Percentiles rank a stretch among this genome's conserved stretches.
Evolutionary conservation across 2,797 vertebrate species (phyloP).

Genomic region (Nannoperca obscura): DNA sequence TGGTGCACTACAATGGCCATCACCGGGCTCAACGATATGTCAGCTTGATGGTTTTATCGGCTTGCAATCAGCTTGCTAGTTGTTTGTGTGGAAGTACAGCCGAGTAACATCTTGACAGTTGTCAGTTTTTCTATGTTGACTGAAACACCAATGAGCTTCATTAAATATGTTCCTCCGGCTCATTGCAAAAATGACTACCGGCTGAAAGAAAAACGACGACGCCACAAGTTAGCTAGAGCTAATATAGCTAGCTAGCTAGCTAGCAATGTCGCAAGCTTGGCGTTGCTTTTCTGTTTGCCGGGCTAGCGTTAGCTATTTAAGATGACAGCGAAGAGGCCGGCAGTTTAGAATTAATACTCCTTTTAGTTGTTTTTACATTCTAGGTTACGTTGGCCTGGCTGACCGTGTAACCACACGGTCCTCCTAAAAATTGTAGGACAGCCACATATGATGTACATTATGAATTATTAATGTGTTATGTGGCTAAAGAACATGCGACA

Average conservation of each 20-base stretch:
- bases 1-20: constrained; percentile 35
- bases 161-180: neutral
- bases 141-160: fast-evolving
- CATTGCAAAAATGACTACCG: neutral
- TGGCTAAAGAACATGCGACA: constrained; percentile 44
- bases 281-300: constrained; percentile 32
- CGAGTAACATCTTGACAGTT: neutral
- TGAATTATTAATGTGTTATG: neutral
- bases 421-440: neutral
- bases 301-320: constrained; percentile 47
- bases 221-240: constrained; percentile 80
- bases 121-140: neutral
- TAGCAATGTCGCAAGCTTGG: constrained; percentile 40
- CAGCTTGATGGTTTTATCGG: constrained; percentile 2
- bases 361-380: neutral
- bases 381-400: neutral
- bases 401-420: fast-evolving
- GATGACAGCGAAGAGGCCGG: constrained; percentile 56
- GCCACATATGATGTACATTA: neutral
- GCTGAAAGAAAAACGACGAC: constrained; percentile 76
- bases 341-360: neutral
- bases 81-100: neutral
- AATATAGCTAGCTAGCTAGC: constrained; percentile 42
- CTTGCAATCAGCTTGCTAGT: constrained; percentile 1
- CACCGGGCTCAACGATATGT: constrained; percentile 16